Evolutionary conservation across 37 sponge, comb jelly and placozoan genomes (phyloP).

Genomic region (Axinella damicornis): DNA sequence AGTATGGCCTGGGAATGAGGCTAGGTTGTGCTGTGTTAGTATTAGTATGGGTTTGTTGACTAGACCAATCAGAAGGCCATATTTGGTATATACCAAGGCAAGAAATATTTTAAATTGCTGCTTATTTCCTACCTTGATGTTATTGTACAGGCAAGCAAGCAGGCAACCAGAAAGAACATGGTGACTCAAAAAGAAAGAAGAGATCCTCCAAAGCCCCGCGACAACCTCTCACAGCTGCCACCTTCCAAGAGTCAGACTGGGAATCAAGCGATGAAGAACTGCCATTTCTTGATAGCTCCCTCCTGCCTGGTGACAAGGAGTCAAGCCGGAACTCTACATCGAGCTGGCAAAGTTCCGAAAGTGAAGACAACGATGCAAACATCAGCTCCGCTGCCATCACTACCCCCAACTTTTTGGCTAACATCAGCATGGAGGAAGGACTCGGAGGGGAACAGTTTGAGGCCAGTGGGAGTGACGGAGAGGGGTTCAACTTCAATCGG

Average conservation of each 20-base stretch:
- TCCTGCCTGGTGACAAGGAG: neutral
- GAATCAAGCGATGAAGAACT: conserved; percentile 12
- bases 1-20: too few relatives aligned
- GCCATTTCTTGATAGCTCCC: conserved; percentile 16
- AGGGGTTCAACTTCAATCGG: too few relatives aligned
- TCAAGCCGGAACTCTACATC: neutral
- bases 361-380: neutral
- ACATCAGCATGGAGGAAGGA: neutral
- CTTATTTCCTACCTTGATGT: neutral
- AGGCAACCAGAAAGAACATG: neutral
- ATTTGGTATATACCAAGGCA: too few relatives aligned
- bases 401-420: neutral
- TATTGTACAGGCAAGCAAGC: neutral
- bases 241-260: neutral
- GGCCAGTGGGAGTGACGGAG: too few relatives aligned
- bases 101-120: too few relatives aligned
- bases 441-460: neutral
- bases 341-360: conserved; percentile 7
- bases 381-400: neutral
- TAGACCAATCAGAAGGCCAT: too few relatives aligned
- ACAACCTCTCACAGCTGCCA: too few relatives aligned
- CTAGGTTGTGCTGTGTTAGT: too few relatives aligned
- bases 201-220: too few relatives aligned
- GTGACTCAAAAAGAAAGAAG: neutral
- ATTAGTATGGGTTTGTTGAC: too few relatives aligned